Conservation (phyloP, 2,797 vertebrate genomes). For the Hypotaenidia philippensis region DNA sequence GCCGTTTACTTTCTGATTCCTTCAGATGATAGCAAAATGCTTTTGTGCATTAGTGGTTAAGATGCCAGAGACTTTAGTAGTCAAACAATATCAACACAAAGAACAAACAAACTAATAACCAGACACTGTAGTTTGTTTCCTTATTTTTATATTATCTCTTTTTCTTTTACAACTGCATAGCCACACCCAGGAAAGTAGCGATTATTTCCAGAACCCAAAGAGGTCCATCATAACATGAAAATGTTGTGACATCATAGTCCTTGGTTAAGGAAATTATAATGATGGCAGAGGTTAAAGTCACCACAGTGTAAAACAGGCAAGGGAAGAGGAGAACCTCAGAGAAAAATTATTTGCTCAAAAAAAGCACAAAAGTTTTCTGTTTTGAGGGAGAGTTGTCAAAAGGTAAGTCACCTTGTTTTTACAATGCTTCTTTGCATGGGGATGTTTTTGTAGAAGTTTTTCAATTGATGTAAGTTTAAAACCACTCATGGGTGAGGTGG, state of each 20-base stretch:
- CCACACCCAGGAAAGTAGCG: constrained; percentile 27
- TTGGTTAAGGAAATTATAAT: constrained; percentile 66
- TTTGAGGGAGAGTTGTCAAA: background rate
- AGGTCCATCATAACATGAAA: constrained; percentile 60
- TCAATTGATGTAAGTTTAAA: background rate
- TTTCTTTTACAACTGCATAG: constrained; percentile 14
- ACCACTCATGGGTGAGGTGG: background rate
- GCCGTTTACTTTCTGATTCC: constrained; percentile 7
- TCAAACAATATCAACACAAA: background rate
- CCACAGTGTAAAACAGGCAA: constrained; percentile 18
- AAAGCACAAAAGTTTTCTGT: accelerated
- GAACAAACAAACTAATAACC: background rate
- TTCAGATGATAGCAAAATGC: background rate
- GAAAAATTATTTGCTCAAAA: constrained; percentile 2
- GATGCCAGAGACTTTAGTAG: background rate
- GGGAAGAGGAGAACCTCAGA: background rate
- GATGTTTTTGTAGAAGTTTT: background rate
- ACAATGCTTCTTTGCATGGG: background rate
- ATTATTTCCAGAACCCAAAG: constrained; percentile 46
- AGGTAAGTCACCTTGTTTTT: constrained; percentile 26
- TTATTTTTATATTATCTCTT: constrained; percentile 19
- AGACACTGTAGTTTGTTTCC: background rate
- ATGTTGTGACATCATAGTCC: constrained; percentile 59
- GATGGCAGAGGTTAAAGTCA: constrained; percentile 56
- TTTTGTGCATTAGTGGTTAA: background rate